Conservation (phyloP, 2,888 invertebrate genomes). For the Nymphalis urticae region DNA sequence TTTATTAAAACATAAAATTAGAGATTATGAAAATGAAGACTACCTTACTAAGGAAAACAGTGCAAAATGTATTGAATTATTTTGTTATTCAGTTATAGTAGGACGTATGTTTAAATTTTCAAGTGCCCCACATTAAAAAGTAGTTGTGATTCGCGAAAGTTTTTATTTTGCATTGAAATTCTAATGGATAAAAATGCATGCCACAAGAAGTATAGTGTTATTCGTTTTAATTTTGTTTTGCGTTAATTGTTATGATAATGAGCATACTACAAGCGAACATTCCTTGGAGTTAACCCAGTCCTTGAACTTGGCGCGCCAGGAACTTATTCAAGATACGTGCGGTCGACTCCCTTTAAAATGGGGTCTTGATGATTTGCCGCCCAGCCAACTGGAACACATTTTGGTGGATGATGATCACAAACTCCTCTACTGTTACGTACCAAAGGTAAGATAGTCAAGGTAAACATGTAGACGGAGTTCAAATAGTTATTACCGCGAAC, state of each 20-base stretch:
- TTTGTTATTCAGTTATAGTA: slow-evolving; percentile 5
- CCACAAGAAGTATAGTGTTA: slow-evolving; percentile 53
- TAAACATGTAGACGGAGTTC: slow-evolving; percentile 44
- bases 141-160: slow-evolving; percentile 59
- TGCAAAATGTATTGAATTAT: slow-evolving; percentile 21
- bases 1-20: background rate
- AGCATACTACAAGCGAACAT: slow-evolving; percentile 56
- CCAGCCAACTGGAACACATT: slow-evolving; percentile 87
- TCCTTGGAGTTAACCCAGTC: slow-evolving; percentile 83
- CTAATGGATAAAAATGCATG: slow-evolving; percentile 59
- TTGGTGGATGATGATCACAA: slow-evolving; percentile 91
- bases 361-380: slow-evolving; percentile 71
- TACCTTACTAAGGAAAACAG: slow-evolving; percentile 40
- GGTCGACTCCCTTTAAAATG: slow-evolving; percentile 71
- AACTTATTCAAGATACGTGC: slow-evolving; percentile 83
- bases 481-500: slow-evolving; percentile 29
- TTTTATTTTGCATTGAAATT: slow-evolving; percentile 53
- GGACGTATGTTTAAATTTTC: slow-evolving; percentile 4
- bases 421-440: slow-evolving; percentile 95
- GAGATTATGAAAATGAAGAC: slow-evolving; percentile 20
- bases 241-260: slow-evolving; percentile 56
- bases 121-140: slow-evolving; percentile 63
- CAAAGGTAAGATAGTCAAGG: slow-evolving; percentile 86
- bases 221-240: slow-evolving; percentile 55
- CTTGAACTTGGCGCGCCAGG: slow-evolving; percentile 83